phyloP scores from a whole-genome alignment of 2,797 vertebrate species.

The Enteromius afrohamiltoni region DNA sequence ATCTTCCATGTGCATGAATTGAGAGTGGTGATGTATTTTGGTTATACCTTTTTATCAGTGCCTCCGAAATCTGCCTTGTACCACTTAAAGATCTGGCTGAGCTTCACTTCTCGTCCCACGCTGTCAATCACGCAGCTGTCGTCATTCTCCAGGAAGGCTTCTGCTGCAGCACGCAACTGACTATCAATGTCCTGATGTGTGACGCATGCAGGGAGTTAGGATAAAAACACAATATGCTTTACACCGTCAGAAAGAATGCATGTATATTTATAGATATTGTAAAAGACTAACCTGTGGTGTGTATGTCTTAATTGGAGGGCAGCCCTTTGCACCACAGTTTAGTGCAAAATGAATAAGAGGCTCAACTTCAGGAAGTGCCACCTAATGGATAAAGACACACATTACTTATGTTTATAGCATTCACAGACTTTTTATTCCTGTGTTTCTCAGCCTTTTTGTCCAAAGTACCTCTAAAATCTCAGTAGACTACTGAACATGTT shows the following conservation, averaged over 20 bases:
- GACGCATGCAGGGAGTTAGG: not conserved
- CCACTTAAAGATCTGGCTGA: constrained; percentile 85
- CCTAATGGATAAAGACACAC: constrained; percentile 65
- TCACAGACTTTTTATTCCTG: not conserved
- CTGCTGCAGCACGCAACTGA: constrained; percentile 78
- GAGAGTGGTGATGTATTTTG: not conserved
- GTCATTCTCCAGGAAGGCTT: constrained; percentile 80
- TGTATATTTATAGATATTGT: not conserved
- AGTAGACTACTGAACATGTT: not conserved
- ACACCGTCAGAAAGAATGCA: not conserved
- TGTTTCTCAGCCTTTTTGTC: not conserved
- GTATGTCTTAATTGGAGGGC: constrained; percentile 83
- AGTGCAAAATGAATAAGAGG: constrained; percentile 84
- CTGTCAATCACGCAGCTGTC: constrained; percentile 76
- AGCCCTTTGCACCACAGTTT: constrained; percentile 81
- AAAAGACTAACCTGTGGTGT: constrained; percentile 72
- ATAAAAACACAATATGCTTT: not conserved
- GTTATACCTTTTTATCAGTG: constrained; percentile 79
- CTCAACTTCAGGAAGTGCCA: constrained; percentile 79
- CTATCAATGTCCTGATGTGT: constrained; percentile 74
- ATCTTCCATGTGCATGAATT: not conserved
- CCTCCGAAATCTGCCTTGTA: constrained; percentile 83
- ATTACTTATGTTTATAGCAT: not conserved
- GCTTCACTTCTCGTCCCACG: constrained; percentile 77
- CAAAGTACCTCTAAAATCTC: not conserved